Conservation (phyloP, 2,797 vertebrate species). For the Sebastes aleutianus region DNA sequence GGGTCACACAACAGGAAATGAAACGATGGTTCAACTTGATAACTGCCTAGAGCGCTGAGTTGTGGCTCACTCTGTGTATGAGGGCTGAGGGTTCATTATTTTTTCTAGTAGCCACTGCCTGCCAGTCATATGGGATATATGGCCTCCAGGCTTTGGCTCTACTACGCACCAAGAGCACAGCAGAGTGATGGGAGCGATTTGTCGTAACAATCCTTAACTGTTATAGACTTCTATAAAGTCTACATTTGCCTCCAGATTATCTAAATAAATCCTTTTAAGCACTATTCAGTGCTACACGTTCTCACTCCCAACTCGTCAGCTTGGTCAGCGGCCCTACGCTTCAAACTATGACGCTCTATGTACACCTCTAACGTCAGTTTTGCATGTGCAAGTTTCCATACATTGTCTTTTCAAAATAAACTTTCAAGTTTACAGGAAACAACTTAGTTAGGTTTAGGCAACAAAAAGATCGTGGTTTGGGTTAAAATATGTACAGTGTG, state of each 20-base stretch:
- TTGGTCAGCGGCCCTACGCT: neutral
- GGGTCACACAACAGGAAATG: constrained; percentile 56
- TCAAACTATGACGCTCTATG: neutral
- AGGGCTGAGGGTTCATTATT: constrained; percentile 58
- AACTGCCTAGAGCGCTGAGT: constrained; percentile 8
- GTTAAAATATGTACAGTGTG: neutral
- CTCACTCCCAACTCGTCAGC: neutral
- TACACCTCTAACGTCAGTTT: accelerated
- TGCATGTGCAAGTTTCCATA: too few relatives aligned
- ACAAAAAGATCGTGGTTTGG: accelerated
- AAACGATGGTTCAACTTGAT: constrained; percentile 53
- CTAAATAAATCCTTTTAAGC: neutral
- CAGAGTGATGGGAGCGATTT: constrained; percentile 34
- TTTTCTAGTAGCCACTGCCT: constrained; percentile 36
- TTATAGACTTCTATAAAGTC: neutral
- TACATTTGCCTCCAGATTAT: neutral
- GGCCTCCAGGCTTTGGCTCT: constrained; percentile 26
- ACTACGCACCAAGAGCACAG: constrained; percentile 15
- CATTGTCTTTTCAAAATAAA: neutral
- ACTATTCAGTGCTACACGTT: neutral
- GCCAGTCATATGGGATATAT: constrained; percentile 16
- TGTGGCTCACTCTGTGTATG: constrained; percentile 46
- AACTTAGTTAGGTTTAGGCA: neutral
- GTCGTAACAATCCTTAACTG: neutral
- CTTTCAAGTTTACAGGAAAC: neutral